Conservation (phyloP, 2,888 invertebrate species). For the Drosophila longiperda region DNA sequence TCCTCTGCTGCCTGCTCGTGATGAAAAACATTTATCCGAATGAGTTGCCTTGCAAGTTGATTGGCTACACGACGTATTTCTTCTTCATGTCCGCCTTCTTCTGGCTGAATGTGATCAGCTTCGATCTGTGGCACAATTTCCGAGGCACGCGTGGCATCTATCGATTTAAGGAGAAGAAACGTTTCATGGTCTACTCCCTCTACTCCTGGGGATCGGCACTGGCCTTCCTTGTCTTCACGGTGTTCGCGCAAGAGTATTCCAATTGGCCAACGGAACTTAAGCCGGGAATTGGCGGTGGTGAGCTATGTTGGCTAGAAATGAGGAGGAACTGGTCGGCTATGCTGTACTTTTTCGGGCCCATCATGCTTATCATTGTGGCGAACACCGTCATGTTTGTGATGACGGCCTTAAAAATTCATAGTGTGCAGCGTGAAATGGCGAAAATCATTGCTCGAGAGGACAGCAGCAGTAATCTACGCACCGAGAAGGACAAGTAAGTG, state of each 20-base stretch:
- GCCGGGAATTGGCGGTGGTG: conserved; percentile 86
- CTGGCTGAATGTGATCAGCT: conserved; percentile 95
- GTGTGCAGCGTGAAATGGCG: conserved; percentile 83
- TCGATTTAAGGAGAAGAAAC: conserved; percentile 81
- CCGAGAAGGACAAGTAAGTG: conserved; percentile 83
- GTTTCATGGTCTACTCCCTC: conserved; percentile 82
- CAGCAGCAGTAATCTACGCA: conserved; percentile 82
- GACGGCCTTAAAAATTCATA: conserved; percentile 83
- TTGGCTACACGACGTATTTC: conserved; percentile 89
- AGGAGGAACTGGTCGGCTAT: conserved; percentile 81
- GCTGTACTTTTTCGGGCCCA: conserved; percentile 83
- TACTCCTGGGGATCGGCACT: conserved; percentile 83
- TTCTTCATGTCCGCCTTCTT: conserved; percentile 92
- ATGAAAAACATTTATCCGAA: conserved; percentile 44
- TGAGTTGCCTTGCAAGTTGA: conserved; percentile 62
- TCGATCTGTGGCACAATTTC: conserved; percentile 91
- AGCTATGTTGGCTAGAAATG: conserved; percentile 87
- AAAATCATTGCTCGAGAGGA: conserved; percentile 82
- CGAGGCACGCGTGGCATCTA: conserved; percentile 81
- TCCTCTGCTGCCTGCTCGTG: conserved; percentile 85
- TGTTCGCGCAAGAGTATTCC: conserved; percentile 77
- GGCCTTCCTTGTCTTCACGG: conserved; percentile 71
- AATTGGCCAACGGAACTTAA: conserved; percentile 73
- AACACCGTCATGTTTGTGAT: conserved; percentile 83
- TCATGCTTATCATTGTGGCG: conserved; percentile 80